These are phyloP conservation scores for Chamaetylas fuelleborni DNA, from an alignment of 2,113 vertebrate genomes.

Conservation along the genomic window DNA sequence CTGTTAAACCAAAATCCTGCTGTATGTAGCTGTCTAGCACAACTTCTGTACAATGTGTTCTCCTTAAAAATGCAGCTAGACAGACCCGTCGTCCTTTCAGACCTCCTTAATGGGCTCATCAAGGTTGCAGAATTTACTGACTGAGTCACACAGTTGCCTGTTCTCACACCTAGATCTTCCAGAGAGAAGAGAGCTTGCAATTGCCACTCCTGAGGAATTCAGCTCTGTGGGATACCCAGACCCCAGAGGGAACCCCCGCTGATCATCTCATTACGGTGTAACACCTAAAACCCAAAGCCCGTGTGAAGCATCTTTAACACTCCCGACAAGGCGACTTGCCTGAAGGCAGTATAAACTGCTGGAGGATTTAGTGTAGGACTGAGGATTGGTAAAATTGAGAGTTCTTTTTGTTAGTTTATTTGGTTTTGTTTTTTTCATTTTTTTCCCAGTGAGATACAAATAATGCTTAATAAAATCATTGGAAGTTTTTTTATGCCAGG, in stretches of 20 bases:
- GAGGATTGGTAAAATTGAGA: background rate
- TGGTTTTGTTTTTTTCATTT: background rate
- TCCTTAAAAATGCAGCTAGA: background rate
- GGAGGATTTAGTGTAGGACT: background rate
- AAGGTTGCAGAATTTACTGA: background rate
- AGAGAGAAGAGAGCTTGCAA: background rate
- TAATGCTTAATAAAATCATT: background rate
- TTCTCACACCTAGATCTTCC: background rate
- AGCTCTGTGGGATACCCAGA: background rate
- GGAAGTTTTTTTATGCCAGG: background rate
- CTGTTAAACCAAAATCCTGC: background rate
- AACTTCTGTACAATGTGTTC: accelerated
- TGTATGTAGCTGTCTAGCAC: background rate
- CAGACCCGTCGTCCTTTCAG: accelerated
- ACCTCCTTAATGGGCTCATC: background rate
- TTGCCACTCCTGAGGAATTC: background rate
- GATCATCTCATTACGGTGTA: background rate
- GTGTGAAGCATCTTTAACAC: background rate
- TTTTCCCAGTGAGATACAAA: background rate
- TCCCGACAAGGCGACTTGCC: background rate
- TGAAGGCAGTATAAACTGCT: background rate
- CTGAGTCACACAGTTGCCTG: background rate
- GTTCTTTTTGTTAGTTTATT: background rate
- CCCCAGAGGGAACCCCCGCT: background rate
- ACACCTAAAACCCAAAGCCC: background rate